Base-by-base conservation (phyloP, 2,797 vertebrate genomes). In the Phaenicophaeus curvirostris region DNA sequence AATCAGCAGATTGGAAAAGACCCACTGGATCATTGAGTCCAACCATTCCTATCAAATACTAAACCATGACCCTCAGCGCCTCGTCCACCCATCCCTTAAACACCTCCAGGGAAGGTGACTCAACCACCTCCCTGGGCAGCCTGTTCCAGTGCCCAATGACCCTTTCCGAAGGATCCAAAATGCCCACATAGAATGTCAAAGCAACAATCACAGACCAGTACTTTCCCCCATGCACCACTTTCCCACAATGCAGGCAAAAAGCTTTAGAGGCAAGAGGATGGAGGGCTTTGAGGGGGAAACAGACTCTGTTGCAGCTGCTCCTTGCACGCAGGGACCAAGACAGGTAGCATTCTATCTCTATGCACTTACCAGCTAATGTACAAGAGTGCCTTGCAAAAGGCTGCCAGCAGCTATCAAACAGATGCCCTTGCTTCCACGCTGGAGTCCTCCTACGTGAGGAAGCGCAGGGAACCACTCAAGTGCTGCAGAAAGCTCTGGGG, bases 381-480 rank as follows among this genome's bases (percentile, higher is more conserved):
- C 51, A 13, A n/a, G 33, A 31, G 13, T 58, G 42, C 48, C 54
- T 31, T 28, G 31, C 59, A 54, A 31, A 72, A 74, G 33, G 31
- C n/a, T 83, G 17, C 61, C 20, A 20, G 62, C 39, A 78, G 55
- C n/a, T 13, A 17, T 28, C 73, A 39, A 8, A 41, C 3, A 35
- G 42, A 51, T 2, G 13, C 5, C 15, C 9, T 30, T 46, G 16
- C 35, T 23, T 87, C n/a, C 24, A 23, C 4, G 1, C 11, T 69
- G 25, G 39, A 3, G 2, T 28, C 62, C 8, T 66, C 46, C 10
- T 7, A 5, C 14, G 0, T 0, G 4, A 50, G 17, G 19, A 18
- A 73, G 46, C n/a, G 28, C 23, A 14, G 42, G 37, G 21, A 9
- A 61, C 1, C 19, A 2, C 55, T 8, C 31, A 24, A 18, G 62